Percentiles rank a stretch among this genome's conserved stretches.
These are phyloP conservation scores for Cinclus cinclus DNA, from an alignment of 2,113 vertebrate species.

Conservation along the genomic window DNA sequence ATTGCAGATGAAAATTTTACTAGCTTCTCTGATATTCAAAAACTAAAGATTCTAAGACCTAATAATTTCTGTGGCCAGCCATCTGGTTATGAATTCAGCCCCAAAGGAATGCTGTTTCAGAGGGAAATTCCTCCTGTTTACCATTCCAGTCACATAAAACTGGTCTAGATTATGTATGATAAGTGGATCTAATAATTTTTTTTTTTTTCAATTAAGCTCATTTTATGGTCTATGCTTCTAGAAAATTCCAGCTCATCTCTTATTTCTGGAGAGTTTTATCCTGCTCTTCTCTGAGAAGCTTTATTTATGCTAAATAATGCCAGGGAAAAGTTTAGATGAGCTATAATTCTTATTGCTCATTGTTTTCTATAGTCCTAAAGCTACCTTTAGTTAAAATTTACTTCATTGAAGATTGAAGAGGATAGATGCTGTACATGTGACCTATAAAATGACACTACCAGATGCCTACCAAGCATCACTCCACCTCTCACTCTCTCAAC, in stretches of 20 bases:
- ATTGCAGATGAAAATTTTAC: neutral
- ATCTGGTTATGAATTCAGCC: neutral
- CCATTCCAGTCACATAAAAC: neutral
- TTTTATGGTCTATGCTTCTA: neutral
- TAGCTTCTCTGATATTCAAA: neutral
- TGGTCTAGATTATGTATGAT: neutral
- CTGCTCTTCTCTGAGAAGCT: neutral
- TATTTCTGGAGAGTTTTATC: neutral
- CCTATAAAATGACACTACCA: neutral
- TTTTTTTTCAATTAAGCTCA: neutral
- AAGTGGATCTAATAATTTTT: neutral
- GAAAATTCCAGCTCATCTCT: neutral
- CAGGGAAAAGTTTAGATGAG: neutral
- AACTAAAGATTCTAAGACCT: neutral
- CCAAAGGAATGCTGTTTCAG: neutral
- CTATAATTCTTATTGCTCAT: neutral
- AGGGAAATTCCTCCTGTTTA: neutral
- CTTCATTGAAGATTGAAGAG: neutral
- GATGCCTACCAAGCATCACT: neutral
- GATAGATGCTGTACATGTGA: neutral
- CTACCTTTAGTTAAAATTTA: neutral
- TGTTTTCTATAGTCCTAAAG: neutral
- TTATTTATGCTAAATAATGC: neutral
- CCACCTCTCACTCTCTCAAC: neutral
- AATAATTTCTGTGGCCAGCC: neutral